These are phyloP conservation scores for Spondyliosoma cantharus DNA, from an alignment of 2,797 vertebrate genomes.

Conservation along the genomic window DNA sequence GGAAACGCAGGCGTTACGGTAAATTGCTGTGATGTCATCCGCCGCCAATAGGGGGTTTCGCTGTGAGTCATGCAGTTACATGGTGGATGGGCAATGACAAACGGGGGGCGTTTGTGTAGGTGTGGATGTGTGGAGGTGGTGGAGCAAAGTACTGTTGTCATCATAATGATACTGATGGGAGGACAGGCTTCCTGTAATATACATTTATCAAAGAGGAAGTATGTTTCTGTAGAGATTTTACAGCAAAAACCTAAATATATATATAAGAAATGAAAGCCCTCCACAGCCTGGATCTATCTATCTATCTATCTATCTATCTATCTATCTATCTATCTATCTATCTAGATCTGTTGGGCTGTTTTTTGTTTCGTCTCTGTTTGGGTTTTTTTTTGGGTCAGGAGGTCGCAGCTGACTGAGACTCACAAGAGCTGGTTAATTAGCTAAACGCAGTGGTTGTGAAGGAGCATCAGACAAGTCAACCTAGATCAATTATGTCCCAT, in stretches of 20 bases:
- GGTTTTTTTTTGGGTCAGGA: not conserved
- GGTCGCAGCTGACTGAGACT: not conserved
- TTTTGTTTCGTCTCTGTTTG: not conserved
- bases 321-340: too few species aligned
- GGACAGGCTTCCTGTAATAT: not conserved
- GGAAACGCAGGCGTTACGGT: slow-evolving; percentile 15
- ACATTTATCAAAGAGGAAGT: not conserved
- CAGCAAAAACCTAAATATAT: not conserved
- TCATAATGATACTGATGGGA: not conserved
- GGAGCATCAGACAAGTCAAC: slow-evolving; percentile 6
- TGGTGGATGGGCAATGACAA: slow-evolving; percentile 34
- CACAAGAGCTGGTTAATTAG: not conserved
- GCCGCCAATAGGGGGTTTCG: slow-evolving; percentile 26
- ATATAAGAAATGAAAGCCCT: not conserved
- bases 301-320: too few species aligned
- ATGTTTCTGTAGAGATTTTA: not conserved
- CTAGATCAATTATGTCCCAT: not conserved
- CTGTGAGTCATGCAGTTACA: slow-evolving; percentile 55
- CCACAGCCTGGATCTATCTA: too few species aligned
- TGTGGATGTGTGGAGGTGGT: not conserved
- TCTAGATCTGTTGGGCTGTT: too few species aligned
- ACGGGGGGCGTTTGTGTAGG: slow-evolving; percentile 23
- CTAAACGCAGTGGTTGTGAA: not conserved
- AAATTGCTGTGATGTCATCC: slow-evolving; percentile 60
- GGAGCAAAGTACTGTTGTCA: not conserved